phyloP scores from a whole-genome alignment of 2,888 invertebrate species.

The Microplitis manilae region DNA sequence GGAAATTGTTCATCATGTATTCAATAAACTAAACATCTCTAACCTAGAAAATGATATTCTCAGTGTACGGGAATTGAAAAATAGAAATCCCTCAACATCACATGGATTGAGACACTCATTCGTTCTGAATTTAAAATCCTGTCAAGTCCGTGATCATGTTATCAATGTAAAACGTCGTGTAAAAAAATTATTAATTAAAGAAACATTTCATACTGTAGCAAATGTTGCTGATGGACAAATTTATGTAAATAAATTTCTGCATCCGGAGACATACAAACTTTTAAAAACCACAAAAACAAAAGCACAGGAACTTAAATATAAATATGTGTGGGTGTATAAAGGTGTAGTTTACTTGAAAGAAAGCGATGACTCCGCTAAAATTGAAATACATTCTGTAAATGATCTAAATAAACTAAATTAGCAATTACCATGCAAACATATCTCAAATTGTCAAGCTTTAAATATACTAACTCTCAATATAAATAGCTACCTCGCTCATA shows the following conservation, averaged over 20 bases:
- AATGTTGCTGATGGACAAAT: constrained; percentile 11
- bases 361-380: background rate
- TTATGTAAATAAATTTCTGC: constrained; percentile 26
- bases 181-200: background rate
- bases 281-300: background rate
- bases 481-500: constrained; percentile 25
- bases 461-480: constrained; percentile 23
- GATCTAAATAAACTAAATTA: constrained; percentile 5
- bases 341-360: background rate
- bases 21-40: background rate
- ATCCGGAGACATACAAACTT: background rate
- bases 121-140: background rate
- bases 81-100: background rate
- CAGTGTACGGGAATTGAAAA: background rate
- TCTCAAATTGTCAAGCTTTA: background rate
- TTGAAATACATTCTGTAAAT: background rate
- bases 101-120: background rate
- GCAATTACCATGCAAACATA: background rate
- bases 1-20: background rate
- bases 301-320: constrained; percentile 10
- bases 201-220: background rate
- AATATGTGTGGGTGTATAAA: constrained; percentile 7
- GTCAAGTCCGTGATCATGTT: background rate
- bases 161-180: background rate
- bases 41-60: background rate